These are phyloP conservation scores for Saccopteryx bilineata DNA, from an alignment of 2,113 vertebrate species.

Conservation along the genomic window DNA sequence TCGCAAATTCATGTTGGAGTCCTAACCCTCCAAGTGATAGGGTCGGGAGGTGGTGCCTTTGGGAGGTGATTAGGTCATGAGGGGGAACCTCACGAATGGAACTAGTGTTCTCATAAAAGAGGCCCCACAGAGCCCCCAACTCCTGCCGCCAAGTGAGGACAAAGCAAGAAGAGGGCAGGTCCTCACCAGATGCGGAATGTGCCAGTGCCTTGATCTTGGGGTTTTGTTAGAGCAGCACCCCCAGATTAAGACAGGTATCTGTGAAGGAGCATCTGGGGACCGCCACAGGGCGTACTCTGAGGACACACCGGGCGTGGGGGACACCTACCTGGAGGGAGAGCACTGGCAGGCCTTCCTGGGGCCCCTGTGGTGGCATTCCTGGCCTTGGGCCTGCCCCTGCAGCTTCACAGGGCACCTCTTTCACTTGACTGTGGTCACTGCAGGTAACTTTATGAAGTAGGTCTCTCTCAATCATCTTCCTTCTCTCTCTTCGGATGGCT, in stretches of 20 bases:
- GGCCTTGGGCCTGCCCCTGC: neutral
- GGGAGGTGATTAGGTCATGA: neutral
- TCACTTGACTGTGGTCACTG: neutral
- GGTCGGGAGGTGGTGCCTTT: neutral
- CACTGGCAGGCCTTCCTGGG: neutral
- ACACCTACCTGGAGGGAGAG: conserved; percentile 79
- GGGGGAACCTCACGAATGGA: neutral
- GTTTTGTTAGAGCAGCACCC: neutral
- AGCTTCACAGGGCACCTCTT: neutral
- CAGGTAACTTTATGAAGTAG: conserved; percentile 82
- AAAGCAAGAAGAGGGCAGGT: neutral
- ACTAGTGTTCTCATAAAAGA: neutral
- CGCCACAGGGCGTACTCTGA: neutral
- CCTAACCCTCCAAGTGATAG: neutral
- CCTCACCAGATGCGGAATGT: neutral
- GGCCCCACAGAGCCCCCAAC: neutral
- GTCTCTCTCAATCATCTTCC: conserved; percentile 83
- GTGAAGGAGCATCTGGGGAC: neutral
- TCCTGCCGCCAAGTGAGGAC: neutral
- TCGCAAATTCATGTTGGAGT: neutral
- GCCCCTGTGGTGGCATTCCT: neutral
- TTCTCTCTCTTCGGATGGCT: conserved; percentile 77
- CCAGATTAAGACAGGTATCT: neutral
- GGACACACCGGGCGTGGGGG: neutral
- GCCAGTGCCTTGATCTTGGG: neutral